Base-by-base conservation (phyloP, 2,888 invertebrate genomes). In the Ceramica pisi region DNA sequence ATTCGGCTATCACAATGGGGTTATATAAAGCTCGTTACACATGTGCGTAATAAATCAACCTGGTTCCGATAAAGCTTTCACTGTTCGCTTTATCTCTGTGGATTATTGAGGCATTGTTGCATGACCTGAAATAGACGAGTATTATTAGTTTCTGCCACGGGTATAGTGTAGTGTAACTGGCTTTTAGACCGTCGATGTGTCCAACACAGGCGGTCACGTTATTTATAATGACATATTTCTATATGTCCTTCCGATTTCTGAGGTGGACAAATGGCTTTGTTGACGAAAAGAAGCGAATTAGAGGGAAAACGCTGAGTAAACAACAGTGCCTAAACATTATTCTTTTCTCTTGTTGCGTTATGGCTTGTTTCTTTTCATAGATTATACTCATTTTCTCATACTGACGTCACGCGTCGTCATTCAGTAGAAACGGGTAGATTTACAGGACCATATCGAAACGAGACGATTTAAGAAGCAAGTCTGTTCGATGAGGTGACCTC, bases 1-100 rank as follows among this genome's bases (percentile, higher is more conserved):
- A 21, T 35, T 46, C n/a, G 31, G 51, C 50, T 63, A 35, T 55
- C 56, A 71, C 75, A 69, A 59, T 76, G 63, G 55, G 71, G 59
- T 73, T 80, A 80, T 50, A 67, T 78, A 75, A 76, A 78, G 67
- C 60, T 83, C 41, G 41, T 60, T 77, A 53, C 70, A 75, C 70
- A 71, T 57, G 53, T 41, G 50, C 57, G 57, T 61, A 55, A 67
- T 83, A 80, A 80, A 76, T 80, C 67, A 81, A 71, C 68, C 71
- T 69, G 55, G 56, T 66, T 68, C 50, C 66, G 61, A 64, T 78
- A 75, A 80, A 67, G 67, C 74, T 75, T 82, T 75, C 71, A 61
- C 61, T 67, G 64, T 56, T 67, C 56, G 59, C 14, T 69, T 72
- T 75, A 67, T 84, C 73, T 71, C 57, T 35, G 59, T 38, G 64